Conservation (phyloP, 2,797 vertebrate genomes). For the Acropternis orthonyx region DNA sequence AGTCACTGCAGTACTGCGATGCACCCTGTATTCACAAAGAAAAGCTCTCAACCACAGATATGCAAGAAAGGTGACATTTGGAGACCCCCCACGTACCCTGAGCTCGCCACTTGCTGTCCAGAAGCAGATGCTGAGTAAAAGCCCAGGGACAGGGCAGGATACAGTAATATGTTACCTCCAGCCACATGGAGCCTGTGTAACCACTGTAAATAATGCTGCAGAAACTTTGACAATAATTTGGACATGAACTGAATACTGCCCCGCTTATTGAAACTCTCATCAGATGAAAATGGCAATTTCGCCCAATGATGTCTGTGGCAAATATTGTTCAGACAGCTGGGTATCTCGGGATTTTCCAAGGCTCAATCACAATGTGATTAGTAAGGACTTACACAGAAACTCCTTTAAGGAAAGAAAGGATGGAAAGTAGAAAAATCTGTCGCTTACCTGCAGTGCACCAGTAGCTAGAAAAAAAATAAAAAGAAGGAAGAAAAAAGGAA, state of each 20-base stretch:
- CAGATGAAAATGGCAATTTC: neutral
- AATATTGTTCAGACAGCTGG: constrained; percentile 9
- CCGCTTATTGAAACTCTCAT: neutral
- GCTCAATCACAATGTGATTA: constrained; percentile 4
- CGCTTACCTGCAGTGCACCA: neutral
- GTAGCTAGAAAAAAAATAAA: neutral
- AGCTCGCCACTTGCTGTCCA: neutral
- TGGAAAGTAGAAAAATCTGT: neutral
- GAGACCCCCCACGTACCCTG: neutral
- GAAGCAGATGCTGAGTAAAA: neutral
- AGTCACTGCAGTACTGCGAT: neutral
- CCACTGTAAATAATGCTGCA: neutral
- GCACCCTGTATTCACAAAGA: neutral
- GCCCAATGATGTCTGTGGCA: neutral
- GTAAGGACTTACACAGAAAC: constrained; percentile 19
- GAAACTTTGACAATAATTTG: neutral
- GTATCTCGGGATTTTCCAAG: constrained; percentile 3
- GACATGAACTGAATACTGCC: neutral
- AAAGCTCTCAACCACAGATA: neutral
- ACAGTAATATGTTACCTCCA: neutral
- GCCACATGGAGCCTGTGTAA: neutral
- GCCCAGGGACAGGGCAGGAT: neutral
- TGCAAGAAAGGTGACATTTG: neutral
- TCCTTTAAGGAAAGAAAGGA: neutral
- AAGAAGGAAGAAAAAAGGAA: neutral